These are phyloP conservation scores for Hormiphora californensis DNA, from an alignment of 37 sponge, comb jelly and placozoan species.

Conservation along the genomic window DNA sequence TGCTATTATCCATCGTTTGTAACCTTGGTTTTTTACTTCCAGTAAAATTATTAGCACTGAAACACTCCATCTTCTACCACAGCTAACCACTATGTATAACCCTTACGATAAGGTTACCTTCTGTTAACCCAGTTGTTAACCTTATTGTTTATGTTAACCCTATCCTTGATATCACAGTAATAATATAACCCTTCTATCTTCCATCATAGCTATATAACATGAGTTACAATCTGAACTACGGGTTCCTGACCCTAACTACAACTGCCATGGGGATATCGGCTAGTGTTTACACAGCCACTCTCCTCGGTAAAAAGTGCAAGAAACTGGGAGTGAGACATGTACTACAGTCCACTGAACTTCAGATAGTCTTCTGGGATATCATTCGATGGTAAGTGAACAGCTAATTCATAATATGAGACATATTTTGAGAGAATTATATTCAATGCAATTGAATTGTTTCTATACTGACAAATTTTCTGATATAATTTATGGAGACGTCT, in stretches of 20 bases:
- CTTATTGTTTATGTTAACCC: no score
- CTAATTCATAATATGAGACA: background rate
- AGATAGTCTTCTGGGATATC: slow-evolving; percentile 29
- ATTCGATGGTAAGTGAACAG: background rate
- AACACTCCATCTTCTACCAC: no score
- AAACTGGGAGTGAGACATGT: background rate
- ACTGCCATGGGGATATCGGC: background rate
- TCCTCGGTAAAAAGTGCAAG: background rate
- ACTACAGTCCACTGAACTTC: background rate
- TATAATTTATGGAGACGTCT: no score
- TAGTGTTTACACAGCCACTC: background rate
- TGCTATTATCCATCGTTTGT: no score
- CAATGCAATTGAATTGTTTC: background rate
- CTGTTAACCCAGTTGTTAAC: no score
- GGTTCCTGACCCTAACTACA: background rate
- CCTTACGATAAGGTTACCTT: no score
- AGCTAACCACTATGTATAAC: no score
- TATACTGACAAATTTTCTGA: no score
- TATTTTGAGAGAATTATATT: background rate
- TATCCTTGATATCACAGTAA: no score
- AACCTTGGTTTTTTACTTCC: no score
- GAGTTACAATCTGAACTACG: background rate
- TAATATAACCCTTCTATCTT: background rate
- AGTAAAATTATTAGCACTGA: no score
- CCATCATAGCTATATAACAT: background rate